phyloP scores from a whole-genome alignment of 1,140 invertebrate species.

The Brachionus rotundiformis region DNA sequence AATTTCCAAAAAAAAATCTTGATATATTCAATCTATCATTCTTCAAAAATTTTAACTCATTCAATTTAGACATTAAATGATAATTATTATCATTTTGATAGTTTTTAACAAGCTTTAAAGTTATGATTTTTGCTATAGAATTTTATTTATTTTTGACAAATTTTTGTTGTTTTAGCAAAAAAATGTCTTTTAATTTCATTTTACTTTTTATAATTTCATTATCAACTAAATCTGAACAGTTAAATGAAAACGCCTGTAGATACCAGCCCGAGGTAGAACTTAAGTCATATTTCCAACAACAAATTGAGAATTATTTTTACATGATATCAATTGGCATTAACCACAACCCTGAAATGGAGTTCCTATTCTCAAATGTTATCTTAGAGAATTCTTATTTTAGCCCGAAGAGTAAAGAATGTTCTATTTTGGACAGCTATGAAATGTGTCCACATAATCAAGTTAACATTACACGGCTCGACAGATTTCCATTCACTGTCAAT shows the following conservation, averaged over 20 bases:
- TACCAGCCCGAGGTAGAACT: not conserved
- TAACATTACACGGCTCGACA: not conserved
- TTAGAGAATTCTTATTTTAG: not conserved
- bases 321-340: not conserved
- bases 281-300: not conserved
- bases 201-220: not conserved
- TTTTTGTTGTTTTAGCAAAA: not conserved
- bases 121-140: not conserved
- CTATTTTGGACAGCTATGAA: not conserved
- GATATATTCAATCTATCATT: too few species aligned
- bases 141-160: too few species aligned
- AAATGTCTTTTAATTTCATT: not conserved
- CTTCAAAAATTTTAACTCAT: not conserved
- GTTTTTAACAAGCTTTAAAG: not conserved
- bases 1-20: not conserved
- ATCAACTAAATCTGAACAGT: not conserved
- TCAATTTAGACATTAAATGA: not conserved
- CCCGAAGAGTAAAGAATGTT: not conserved
- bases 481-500: not conserved
- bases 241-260: not conserved
- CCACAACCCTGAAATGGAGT: not conserved
- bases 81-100: not conserved
- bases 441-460: not conserved
- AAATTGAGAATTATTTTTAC: constrained; percentile 13
- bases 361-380: not conserved